A percentile compares a stretch with the other conserved stretches of the same genome.
Conservation (phyloP, 2,888 invertebrate genomes). For the Nineta flava region DNA sequence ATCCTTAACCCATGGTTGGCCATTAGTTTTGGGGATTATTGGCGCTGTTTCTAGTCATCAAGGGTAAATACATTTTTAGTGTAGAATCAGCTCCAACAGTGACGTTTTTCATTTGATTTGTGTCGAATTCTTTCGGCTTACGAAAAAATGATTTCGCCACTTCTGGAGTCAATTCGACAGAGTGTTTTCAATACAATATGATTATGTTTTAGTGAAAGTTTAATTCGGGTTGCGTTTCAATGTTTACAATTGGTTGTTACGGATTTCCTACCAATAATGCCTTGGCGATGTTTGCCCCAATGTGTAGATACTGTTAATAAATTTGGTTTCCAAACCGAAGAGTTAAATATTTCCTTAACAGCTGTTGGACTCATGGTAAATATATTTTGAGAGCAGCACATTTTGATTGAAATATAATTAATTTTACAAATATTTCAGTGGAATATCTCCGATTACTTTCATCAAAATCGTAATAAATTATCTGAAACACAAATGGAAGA, state of each 20-base stretch:
- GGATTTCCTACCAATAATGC: constrained; percentile 84
- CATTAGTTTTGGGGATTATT: constrained; percentile 81
- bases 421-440: constrained; percentile 43
- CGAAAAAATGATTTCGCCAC: too few species aligned
- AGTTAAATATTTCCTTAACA: constrained; percentile 91
- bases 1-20: constrained; percentile 88
- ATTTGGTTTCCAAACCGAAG: constrained; percentile 91
- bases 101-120: too few species aligned
- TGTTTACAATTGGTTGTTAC: constrained; percentile 90
- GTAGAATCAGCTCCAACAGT: not conserved
- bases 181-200: too few species aligned
- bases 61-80: constrained; percentile 46
- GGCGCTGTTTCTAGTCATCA: constrained; percentile 90
- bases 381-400: too few species aligned
- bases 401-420: too few species aligned
- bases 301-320: constrained; percentile 88
- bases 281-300: constrained; percentile 76
- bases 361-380: constrained; percentile 89
- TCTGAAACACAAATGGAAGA: constrained; percentile 58
- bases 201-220: constrained; percentile 53
- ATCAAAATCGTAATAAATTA: constrained; percentile 82
- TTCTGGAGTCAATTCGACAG: too few species aligned
- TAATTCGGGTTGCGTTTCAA: constrained; percentile 89
- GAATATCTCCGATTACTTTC: constrained; percentile 97
- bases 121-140: too few species aligned